Evolutionary conservation across 2,797 vertebrate species (phyloP).

Genomic region (Holocentrus rufus): DNA sequence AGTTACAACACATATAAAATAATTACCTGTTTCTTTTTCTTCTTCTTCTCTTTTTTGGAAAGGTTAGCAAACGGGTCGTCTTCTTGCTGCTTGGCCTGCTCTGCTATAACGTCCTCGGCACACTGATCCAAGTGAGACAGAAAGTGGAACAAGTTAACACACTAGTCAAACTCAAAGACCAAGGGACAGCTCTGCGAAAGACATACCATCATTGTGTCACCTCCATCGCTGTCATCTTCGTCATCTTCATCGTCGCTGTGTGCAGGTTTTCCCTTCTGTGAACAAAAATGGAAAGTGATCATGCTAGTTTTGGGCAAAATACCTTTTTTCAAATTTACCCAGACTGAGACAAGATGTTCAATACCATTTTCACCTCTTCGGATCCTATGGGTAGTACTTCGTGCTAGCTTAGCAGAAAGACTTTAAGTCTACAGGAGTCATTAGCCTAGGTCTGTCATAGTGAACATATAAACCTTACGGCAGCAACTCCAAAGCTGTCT

Average conservation of each 20-base stretch:
- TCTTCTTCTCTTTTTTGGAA: constrained; percentile 94
- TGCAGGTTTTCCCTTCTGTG: constrained; percentile 70
- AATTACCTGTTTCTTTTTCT: constrained; percentile 89
- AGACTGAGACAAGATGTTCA: too few relatives aligned
- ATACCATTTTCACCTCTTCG: too few relatives aligned
- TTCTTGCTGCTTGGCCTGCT: constrained; percentile 75
- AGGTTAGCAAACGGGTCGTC: constrained; percentile 86
- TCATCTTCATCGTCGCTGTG: constrained; percentile 70
- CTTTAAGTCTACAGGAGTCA: too few relatives aligned
- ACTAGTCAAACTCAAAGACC: background rate
- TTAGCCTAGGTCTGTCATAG: too few relatives aligned
- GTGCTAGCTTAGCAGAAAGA: too few relatives aligned
- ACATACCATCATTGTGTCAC: constrained; percentile 78
- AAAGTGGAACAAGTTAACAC: background rate
- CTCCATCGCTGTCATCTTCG: constrained; percentile 68
- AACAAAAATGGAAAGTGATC: background rate
- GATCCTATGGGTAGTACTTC: too few relatives aligned
- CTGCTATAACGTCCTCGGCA: constrained; percentile 79
- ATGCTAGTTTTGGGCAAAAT: too few relatives aligned
- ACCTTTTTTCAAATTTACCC: too few relatives aligned
- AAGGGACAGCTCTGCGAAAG: background rate
- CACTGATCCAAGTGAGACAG: constrained; percentile 55
- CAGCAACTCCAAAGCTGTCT: too few relatives aligned
- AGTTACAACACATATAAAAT: background rate
- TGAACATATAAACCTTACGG: too few relatives aligned